These are phyloP conservation scores for Champsocephalus gunnari DNA, from an alignment of 2,797 vertebrate genomes.

Conservation along the genomic window DNA sequence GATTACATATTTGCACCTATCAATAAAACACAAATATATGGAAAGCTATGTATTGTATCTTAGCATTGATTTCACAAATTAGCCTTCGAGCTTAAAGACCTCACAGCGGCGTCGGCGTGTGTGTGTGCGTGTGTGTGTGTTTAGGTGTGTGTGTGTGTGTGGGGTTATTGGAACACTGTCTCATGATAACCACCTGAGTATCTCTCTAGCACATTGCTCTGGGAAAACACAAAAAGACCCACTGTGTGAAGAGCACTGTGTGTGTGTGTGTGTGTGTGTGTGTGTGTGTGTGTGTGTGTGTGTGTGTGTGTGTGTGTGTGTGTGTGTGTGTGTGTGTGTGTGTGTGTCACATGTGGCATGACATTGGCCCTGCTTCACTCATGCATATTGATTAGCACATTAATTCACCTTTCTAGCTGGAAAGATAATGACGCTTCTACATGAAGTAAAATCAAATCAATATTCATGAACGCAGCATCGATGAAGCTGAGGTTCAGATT, in stretches of 20 bases:
- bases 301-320: neutral
- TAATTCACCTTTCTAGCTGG: conserved; percentile 37
- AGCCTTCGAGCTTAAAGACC: neutral
- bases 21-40: too few relatives aligned
- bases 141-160: too few relatives aligned
- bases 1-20: too few relatives aligned
- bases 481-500: conserved; percentile 3
- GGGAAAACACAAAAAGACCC: conserved; percentile 71
- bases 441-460: conserved; percentile 17
- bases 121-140: too few relatives aligned
- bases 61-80: neutral
- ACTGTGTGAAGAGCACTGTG: conserved; percentile 63
- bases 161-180: conserved; percentile 65
- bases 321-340: neutral
- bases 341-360: conserved; percentile 42
- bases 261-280: neutral
- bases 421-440: conserved; percentile 22
- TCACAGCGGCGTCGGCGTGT: neutral
- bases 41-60: too few relatives aligned
- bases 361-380: conserved; percentile 21
- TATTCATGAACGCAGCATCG: conserved; percentile 31
- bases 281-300: conserved; percentile 12
- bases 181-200: conserved; percentile 83
- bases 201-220: conserved; percentile 67
- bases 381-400: conserved; percentile 52